Base-by-base conservation (phyloP, 2,113 vertebrate genomes). In the Zosterops hypoxanthus region DNA sequence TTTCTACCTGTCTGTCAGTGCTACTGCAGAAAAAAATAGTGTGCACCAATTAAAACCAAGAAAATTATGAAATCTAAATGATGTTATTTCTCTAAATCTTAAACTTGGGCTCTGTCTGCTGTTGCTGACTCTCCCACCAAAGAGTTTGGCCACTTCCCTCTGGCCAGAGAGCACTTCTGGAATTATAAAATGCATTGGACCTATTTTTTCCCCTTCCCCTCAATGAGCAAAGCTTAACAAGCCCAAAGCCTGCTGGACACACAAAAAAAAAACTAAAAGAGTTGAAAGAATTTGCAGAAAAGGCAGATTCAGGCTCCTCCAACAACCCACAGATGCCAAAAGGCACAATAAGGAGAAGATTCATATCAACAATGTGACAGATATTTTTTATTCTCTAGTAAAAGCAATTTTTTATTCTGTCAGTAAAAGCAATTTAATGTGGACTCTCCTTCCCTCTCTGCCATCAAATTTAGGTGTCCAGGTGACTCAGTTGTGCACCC, bases 261-360 rank as follows among this genome's bases (percentile, higher is more conserved):
- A 96, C 86, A 91, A 95, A 95, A 89, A 91, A 78, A 96, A 78
- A 96, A 80, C 75, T 61, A 57, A 95, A 91, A 90, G 90, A 87
- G 94, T 47, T 61, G 90, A 86, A 93, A 96, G 87, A 90, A 97
- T 71, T 95, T 94, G 93, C 78, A 97, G 95, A 92, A 97, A 89
- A 96, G 78, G 91, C 91, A 95, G 81, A 95, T 94, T 94, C 63
- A 34, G 91, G 65, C 75, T 96, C 29, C 82, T 92, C 91, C 92
- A 95, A 93, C 95, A 96, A 95, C 47, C 79, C 79, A 52, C 4
- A 44, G 79, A 83, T 92, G 96, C 96, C 97, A 97, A 95, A 88
- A 97, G 96, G 94, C 94, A 93, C 92, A 89, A 93, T 70, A 76
- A 96, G 83, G 66, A 95, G 81, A 60, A 94, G 96, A 93, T 86